Evolutionary conservation across 2,113 vertebrate genomes (phyloP).

Genomic region (cattle (Bos taurus)): ARS-UCD2.0 NC_037329.1:49796001-49796500

Average conservation of each 20-base stretch:
- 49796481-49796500: slow-evolving; percentile 91
- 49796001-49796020: neutral
- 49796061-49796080: neutral
- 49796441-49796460: slow-evolving; percentile 82
- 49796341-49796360: slow-evolving; percentile 75
- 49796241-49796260: slow-evolving; percentile 54
- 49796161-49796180: slow-evolving; percentile 49
- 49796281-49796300: slow-evolving; percentile 67
- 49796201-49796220: slow-evolving; percentile 30
- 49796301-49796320: slow-evolving; percentile 82
- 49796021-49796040: neutral
- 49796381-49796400: slow-evolving; percentile 88
- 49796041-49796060: neutral
- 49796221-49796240: slow-evolving; percentile 26
- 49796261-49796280: slow-evolving; percentile 64
- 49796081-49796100: neutral
- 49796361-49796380: slow-evolving; percentile 74
- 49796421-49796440: slow-evolving; percentile 76
- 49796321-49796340: slow-evolving; percentile 84
- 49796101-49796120: slow-evolving; percentile 21
- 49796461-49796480: slow-evolving; percentile 80
- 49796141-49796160: neutral
- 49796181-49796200: neutral
- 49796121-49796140: slow-evolving; percentile 34
- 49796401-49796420: slow-evolving; percentile 95